phyloP scores from a whole-genome alignment of 30 jellyfish, hydroid and myxozoan species.

The Aurelia aurita region DNA sequence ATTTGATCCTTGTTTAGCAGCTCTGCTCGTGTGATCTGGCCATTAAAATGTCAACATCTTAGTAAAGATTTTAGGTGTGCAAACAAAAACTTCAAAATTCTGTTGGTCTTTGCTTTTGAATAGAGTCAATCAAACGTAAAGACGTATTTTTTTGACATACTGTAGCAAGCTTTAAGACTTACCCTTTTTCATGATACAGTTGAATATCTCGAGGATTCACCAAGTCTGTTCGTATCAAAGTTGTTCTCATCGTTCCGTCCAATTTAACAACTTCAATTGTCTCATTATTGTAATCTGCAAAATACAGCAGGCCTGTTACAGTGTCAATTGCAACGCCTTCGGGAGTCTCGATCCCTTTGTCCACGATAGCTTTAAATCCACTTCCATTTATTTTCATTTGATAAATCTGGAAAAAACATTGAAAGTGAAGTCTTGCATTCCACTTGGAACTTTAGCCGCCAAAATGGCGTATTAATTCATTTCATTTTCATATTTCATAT shows the following conservation, averaged over 20 bases:
- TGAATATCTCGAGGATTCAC: constrained; percentile 77
- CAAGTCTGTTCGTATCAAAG: constrained; percentile 43
- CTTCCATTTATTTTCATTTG: constrained; percentile 61
- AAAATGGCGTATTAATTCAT: too few species aligned
- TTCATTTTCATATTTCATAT: too few species aligned
- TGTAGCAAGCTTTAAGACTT: background rate
- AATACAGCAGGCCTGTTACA: constrained; percentile 39
- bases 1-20: too few species aligned
- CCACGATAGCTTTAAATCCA: constrained; percentile 30
- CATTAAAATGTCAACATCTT: too few species aligned
- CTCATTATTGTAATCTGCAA: constrained; percentile 57
- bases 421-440: too few species aligned
- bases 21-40: too few species aligned
- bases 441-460: too few species aligned
- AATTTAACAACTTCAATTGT: constrained; percentile 54
- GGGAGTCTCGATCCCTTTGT: constrained; percentile 41
- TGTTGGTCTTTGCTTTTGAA: too few species aligned
- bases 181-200: constrained; percentile 83
- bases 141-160: too few species aligned
- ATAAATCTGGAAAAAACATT: constrained; percentile 6
- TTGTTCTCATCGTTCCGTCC: constrained; percentile 63
- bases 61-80: too few species aligned
- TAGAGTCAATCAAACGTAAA: too few species aligned
- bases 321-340: constrained; percentile 60
- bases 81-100: too few species aligned